phyloP scores from a whole-genome alignment of 2,888 invertebrate genomes.

The Oxycera nigricornis region DNA sequence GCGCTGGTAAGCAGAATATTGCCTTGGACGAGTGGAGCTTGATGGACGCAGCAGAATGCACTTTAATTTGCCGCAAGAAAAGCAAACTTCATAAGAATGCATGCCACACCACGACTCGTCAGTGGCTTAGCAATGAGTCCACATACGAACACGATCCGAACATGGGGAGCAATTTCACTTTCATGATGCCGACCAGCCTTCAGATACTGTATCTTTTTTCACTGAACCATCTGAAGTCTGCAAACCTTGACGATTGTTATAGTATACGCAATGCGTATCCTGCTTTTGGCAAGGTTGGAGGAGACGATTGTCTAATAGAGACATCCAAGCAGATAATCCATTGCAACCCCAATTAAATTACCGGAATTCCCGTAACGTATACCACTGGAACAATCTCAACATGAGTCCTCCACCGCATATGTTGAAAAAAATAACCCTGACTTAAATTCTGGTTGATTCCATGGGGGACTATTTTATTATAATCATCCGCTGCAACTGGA shows the following conservation, averaged over 20 bases:
- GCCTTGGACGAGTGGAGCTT: not conserved
- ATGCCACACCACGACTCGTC: not conserved
- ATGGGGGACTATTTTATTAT: slow-evolving; percentile 6
- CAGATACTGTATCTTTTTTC: too few species aligned
- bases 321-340: too few species aligned
- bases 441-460: not conserved
- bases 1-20: slow-evolving; percentile 17
- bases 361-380: not conserved
- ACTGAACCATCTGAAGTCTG: too few species aligned
- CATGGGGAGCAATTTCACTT: not conserved
- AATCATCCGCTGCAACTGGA: not conserved
- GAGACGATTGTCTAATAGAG: too few species aligned
- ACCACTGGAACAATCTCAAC: not conserved
- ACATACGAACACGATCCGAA: not conserved
- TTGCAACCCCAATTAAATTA: too few species aligned
- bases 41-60: not conserved
- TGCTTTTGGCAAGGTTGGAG: too few species aligned
- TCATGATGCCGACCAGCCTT: not conserved
- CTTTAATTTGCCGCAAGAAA: slow-evolving; percentile 5
- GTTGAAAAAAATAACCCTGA: not conserved
- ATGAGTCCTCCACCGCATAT: not conserved
- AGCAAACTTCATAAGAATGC: not conserved
- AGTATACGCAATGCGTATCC: too few species aligned
- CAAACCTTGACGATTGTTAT: too few species aligned
- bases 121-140: not conserved